Percentiles rank a stretch among this genome's conserved stretches.
phyloP scores from a whole-genome alignment of 1,140 invertebrate genomes.

The Philotrypesis tridentata region DNA sequence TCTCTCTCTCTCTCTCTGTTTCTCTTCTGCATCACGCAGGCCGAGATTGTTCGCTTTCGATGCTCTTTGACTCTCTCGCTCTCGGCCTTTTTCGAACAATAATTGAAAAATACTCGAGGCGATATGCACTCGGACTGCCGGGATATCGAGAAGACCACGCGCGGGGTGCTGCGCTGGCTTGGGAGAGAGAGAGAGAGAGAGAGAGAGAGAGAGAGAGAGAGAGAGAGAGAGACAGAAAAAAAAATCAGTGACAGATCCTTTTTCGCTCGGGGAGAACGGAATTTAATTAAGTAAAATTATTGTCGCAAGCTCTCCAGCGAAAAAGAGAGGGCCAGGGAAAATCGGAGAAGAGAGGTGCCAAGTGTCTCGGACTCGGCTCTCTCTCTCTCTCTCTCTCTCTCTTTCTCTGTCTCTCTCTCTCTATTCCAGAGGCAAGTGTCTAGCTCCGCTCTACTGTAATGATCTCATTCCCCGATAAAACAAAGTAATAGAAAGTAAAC shows the following conservation, averaged over 20 bases:
- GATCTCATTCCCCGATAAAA: conserved; percentile 69
- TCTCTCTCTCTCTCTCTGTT: too few relatives aligned
- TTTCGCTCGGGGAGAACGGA: conserved; percentile 68
- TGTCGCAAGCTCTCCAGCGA: conserved; percentile 68
- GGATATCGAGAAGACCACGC: too few relatives aligned
- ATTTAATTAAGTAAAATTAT: conserved; percentile 76
- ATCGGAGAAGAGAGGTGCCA: conserved; percentile 44
- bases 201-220: background rate
- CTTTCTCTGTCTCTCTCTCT: conserved; percentile 43
- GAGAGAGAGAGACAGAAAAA: background rate
- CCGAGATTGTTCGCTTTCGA: background rate
- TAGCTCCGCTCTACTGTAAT: conserved; percentile 55
- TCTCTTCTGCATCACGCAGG: too few relatives aligned
- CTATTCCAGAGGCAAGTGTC: too few relatives aligned
- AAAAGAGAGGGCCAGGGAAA: conserved; percentile 30
- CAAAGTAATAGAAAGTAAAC: conserved; percentile 69
- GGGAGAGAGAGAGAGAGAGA: too few relatives aligned
- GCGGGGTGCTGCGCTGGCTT: background rate
- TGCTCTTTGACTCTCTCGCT: too few relatives aligned
- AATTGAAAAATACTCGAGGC: conserved; percentile 33
- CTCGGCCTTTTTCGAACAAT: conserved; percentile 6
- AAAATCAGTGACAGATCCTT: conserved; percentile 48
- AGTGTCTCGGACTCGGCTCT: conserved; percentile 42
- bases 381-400: conserved; percentile 51
- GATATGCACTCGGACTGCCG: too few relatives aligned